A percentile compares a stretch with the other conserved stretches of the same genome.
Conservation (phyloP, 2,797 vertebrate genomes). For the Myotis pilosus region DNA sequence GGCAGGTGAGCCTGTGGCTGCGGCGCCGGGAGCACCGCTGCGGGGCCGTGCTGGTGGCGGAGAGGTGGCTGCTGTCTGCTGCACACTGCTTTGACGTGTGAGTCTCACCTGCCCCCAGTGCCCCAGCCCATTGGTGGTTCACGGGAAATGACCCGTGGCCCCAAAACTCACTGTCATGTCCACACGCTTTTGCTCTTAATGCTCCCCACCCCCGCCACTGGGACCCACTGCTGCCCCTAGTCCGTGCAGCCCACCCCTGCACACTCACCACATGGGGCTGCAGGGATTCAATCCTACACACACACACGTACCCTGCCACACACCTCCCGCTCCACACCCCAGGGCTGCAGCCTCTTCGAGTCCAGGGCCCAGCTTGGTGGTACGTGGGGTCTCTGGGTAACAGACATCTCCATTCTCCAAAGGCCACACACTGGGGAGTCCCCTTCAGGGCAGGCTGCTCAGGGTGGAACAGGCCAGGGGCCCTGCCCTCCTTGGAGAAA, state of each 20-base stretch:
- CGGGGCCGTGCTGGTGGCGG: conserved; percentile 93
- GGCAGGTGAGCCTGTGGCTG: conserved; percentile 95
- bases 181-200: fast-evolving
- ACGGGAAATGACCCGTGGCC: fast-evolving
- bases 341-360: background rate
- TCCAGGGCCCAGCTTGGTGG: background rate
- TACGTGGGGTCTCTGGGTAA: background rate
- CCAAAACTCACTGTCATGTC: fast-evolving
- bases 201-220: fast-evolving
- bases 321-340: background rate
- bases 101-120: background rate
- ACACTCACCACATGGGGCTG: no score
- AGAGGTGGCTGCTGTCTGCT: conserved; percentile 93
- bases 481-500: background rate
- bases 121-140: fast-evolving
- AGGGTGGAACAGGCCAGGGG: background rate
- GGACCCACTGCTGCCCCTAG: background rate
- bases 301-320: background rate
- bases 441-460: background rate
- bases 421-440: background rate
- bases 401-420: background rate
- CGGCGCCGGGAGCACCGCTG: conserved; percentile 90
- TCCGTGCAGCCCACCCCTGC: background rate
- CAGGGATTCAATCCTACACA: background rate
- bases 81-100: conserved; percentile 96